These are phyloP conservation scores for Pseudolycoriella hygida DNA, from an alignment of 2,888 invertebrate genomes.

Conservation along the genomic window DNA sequence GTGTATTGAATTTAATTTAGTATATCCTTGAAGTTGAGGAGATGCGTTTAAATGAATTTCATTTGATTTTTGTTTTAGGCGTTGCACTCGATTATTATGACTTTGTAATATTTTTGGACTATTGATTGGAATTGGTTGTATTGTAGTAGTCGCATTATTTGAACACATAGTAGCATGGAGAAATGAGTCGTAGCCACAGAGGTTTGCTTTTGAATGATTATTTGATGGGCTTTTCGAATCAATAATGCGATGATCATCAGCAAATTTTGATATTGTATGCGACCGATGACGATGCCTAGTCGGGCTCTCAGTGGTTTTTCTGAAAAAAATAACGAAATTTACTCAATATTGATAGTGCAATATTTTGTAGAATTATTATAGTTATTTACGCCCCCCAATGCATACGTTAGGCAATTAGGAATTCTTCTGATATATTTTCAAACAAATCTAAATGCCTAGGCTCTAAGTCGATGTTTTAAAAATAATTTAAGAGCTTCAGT, in stretches of 20 bases:
- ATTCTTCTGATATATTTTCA: no score
- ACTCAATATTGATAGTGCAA: background rate
- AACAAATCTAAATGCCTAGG: no score
- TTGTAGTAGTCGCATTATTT: slow-evolving; percentile 13
- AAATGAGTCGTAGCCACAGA: slow-evolving; percentile 39
- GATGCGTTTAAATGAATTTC: slow-evolving; percentile 11
- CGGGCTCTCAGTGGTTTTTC: slow-evolving; percentile 38
- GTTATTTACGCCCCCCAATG: no score
- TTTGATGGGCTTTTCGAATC: slow-evolving; percentile 2
- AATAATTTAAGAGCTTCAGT: no score
- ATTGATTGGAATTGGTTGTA: background rate
- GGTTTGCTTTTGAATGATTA: slow-evolving; percentile 28
- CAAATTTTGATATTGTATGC: slow-evolving; percentile 28
- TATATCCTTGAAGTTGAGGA: slow-evolving; percentile 19
- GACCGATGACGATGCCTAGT: slow-evolving; percentile 26
- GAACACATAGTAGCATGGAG: slow-evolving; percentile 44
- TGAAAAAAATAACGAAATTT: slow-evolving; percentile 20
- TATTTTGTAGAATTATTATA: no score
- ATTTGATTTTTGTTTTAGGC: background rate
- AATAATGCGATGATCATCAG: slow-evolving; percentile 13
- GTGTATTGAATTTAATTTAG: slow-evolving; percentile 7
- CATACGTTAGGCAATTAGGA: no score
- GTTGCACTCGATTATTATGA: background rate
- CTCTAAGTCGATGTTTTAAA: no score
- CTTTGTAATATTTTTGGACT: background rate